These are phyloP conservation scores for Arbacia lixula DNA, from an alignment of 53 echinoderm and acorn worm species.

Conservation along the genomic window DNA sequence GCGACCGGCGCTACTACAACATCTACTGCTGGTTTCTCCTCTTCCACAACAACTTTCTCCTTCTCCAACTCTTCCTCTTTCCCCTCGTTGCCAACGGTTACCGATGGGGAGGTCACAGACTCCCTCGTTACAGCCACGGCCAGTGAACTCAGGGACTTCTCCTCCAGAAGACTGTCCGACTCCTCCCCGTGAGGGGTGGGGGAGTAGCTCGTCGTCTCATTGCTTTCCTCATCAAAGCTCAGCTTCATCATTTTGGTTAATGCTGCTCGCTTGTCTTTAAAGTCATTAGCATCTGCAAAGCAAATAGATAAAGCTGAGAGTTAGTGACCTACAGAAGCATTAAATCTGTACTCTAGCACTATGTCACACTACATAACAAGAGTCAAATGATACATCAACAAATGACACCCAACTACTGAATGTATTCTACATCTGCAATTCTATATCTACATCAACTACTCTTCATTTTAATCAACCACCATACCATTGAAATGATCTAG, in stretches of 20 bases:
- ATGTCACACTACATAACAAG: too few species aligned
- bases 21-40: conserved; percentile 39
- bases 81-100: too few species aligned
- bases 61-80: too few species aligned
- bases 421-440: too few species aligned
- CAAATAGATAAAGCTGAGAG: not conserved
- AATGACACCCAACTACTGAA: too few species aligned
- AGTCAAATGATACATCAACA: too few species aligned
- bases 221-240: conserved; percentile 81
- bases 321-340: too few species aligned
- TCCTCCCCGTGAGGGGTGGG: conserved; percentile 83
- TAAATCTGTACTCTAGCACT: too few species aligned
- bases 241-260: conserved; percentile 79
- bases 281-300: conserved; percentile 36
- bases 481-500: too few species aligned
- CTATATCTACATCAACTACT: too few species aligned
- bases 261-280: conserved; percentile 37
- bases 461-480: too few species aligned
- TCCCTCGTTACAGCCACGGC: conserved; percentile 57
- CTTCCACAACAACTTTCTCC: not conserved
- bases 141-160: conserved; percentile 75
- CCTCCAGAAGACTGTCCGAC: conserved; percentile 73
- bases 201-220: conserved; percentile 81
- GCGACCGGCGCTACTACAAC: not conserved
- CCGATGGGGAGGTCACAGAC: conserved; percentile 13